Conservation (phyloP, 2,113 vertebrate species). For the Oenanthe oenanthe region DNA sequence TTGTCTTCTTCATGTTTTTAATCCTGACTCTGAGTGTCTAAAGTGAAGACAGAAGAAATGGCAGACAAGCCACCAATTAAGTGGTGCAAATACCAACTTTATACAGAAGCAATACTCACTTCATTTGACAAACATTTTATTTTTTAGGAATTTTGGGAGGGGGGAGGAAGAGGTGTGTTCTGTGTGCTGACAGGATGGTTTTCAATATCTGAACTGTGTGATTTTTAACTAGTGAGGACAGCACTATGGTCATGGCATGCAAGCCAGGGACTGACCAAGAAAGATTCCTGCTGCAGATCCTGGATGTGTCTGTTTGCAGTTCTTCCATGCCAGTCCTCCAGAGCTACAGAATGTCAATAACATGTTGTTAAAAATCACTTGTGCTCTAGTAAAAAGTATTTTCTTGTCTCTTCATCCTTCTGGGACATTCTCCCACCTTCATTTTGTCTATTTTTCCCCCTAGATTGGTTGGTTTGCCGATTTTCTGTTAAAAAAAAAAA, state of each 20-base stretch:
- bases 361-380: neutral
- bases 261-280: neutral
- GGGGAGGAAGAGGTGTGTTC: neutral
- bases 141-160: neutral
- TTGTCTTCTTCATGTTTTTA: too few species aligned
- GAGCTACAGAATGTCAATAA: neutral
- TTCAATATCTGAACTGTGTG: neutral
- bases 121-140: neutral
- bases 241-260: neutral
- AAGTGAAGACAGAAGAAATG: too few species aligned
- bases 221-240: neutral
- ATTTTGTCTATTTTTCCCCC: neutral
- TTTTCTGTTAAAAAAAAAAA: neutral
- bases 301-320: neutral
- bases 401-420: neutral
- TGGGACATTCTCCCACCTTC: accelerated
- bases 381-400: neutral
- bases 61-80: too few species aligned
- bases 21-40: too few species aligned
- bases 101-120: neutral
- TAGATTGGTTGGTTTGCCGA: neutral
- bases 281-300: neutral
- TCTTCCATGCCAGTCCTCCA: neutral
- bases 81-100: too few species aligned
- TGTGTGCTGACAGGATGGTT: neutral